phyloP scores from a whole-genome alignment of 2,113 vertebrate genomes.

The Rhinogobius similis region DNA sequence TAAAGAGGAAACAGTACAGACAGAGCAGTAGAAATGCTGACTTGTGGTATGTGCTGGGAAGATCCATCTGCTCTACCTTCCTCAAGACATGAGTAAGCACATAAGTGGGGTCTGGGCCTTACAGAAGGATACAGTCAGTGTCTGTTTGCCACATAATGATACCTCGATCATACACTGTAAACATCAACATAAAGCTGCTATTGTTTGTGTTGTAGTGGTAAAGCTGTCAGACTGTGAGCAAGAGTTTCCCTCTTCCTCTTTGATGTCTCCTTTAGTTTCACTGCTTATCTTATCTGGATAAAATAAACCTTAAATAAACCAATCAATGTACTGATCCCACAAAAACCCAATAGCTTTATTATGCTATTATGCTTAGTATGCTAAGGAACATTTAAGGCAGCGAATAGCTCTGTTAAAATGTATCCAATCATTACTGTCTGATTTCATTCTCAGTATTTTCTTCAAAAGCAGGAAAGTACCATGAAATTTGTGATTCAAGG shows the following conservation, averaged over 20 bases:
- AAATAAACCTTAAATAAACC: constrained; percentile 1
- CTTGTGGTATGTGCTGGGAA: constrained; percentile 9
- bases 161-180: constrained; percentile 15
- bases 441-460: not conserved
- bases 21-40: not conserved
- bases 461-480: not conserved
- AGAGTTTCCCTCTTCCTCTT: constrained; percentile 2
- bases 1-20: not conserved
- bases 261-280: not conserved
- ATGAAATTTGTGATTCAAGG: not conserved
- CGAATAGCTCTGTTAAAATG: not conserved
- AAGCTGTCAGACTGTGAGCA: constrained; percentile 20
- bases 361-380: no score
- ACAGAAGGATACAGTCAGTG: constrained; percentile 32
- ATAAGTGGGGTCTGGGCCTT: constrained; percentile 24
- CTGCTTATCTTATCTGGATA: constrained; percentile 6
- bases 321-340: constrained; percentile 7
- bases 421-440: not conserved
- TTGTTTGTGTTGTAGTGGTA: constrained; percentile 23
- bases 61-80: constrained; percentile 31
- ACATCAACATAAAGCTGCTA: constrained; percentile 18
- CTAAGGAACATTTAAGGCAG: not conserved
- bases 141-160: constrained; percentile 28
- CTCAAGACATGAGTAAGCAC: constrained; percentile 39
- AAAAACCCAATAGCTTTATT: constrained; percentile 14